Percentiles rank a stretch among this genome's conserved stretches.
Conservation (phyloP, 1,140 invertebrate species). For the Limonius californicus region DNA sequence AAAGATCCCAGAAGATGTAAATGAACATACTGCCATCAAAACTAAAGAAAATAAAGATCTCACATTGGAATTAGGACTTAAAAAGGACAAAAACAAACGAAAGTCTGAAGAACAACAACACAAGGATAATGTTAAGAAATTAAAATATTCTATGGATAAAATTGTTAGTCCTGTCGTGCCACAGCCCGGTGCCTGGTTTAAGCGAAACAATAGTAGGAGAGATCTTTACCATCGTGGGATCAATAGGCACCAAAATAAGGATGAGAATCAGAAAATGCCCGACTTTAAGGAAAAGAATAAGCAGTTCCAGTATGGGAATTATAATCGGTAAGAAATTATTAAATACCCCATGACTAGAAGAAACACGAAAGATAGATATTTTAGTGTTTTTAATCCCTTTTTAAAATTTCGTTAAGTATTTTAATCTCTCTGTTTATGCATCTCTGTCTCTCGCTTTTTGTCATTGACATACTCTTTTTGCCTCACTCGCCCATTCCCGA, state of each 20-base stretch:
- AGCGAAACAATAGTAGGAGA: slow-evolving; percentile 47
- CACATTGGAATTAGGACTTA: slow-evolving; percentile 13
- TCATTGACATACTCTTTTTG: too few relatives aligned
- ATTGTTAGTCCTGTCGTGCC: slow-evolving; percentile 90
- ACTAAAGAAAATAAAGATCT: slow-evolving; percentile 18
- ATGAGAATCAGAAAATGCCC: slow-evolving; percentile 50
- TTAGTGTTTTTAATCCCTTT: too few relatives aligned
- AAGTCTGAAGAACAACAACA: slow-evolving; percentile 40
- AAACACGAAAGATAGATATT: too few relatives aligned
- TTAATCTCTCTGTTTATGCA: too few relatives aligned
- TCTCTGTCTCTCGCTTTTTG: too few relatives aligned
- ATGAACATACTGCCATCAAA: slow-evolving; percentile 6
- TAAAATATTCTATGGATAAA: slow-evolving; percentile 73
- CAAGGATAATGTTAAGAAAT: slow-evolving; percentile 53
- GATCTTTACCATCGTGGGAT: slow-evolving; percentile 27
- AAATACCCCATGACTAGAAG: too few relatives aligned
- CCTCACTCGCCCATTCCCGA: too few relatives aligned
- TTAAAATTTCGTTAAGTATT: too few relatives aligned
- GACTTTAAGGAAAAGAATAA: slow-evolving; percentile 71
- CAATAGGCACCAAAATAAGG: slow-evolving; percentile 30
- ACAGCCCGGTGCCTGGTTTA: slow-evolving; percentile 75
- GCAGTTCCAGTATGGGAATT: slow-evolving; percentile 92
- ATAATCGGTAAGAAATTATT: slow-evolving; percentile 74
- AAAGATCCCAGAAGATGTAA: slow-evolving; percentile 39
- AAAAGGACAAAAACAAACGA: slow-evolving; percentile 30